These are phyloP conservation scores for Opisthocomus hoazin DNA, from an alignment of 2,113 vertebrate species.

Conservation along the genomic window DNA sequence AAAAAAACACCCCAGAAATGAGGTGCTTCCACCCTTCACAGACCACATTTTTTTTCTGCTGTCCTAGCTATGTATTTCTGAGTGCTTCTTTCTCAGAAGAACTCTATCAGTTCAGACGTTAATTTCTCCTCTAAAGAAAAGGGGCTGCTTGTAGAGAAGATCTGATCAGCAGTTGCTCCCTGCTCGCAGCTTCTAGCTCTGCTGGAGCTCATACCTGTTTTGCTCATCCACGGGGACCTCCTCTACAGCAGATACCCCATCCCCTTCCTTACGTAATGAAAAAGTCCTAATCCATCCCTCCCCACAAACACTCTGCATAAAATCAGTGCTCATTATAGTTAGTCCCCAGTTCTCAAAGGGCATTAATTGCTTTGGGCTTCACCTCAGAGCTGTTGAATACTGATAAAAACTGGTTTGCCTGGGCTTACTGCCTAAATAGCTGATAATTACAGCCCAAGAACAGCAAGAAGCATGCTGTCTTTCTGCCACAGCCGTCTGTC, in stretches of 20 bases:
- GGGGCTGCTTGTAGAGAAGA: not conserved
- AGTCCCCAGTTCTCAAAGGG: not conserved
- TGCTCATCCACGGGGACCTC: not conserved
- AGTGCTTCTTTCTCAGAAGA: not conserved
- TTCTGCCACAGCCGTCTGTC: slow-evolving; percentile 41
- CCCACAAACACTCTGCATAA: not conserved
- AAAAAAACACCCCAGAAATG: not conserved
- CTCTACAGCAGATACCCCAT: not conserved
- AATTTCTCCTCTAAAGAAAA: not conserved
- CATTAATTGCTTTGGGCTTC: slow-evolving; percentile 36
- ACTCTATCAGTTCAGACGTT: not conserved
- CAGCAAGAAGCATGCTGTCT: slow-evolving; percentile 29
- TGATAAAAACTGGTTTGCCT: slow-evolving; percentile 50
- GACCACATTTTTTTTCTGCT: accelerated
- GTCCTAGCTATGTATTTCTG: not conserved
- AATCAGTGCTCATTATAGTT: slow-evolving; percentile 12
- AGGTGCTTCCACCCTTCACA: not conserved
- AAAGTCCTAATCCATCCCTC: not conserved
- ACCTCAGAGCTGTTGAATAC: slow-evolving; percentile 40
- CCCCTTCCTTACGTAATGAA: not conserved
- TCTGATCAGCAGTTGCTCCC: not conserved
- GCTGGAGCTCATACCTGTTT: not conserved
- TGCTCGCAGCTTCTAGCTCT: not conserved
- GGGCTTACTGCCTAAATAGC: slow-evolving; percentile 38
- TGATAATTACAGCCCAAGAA: slow-evolving; percentile 63